Evolutionary conservation across 1,140 invertebrate genomes (phyloP).

Genomic region (Mizuhopecten yessoensis): DNA sequence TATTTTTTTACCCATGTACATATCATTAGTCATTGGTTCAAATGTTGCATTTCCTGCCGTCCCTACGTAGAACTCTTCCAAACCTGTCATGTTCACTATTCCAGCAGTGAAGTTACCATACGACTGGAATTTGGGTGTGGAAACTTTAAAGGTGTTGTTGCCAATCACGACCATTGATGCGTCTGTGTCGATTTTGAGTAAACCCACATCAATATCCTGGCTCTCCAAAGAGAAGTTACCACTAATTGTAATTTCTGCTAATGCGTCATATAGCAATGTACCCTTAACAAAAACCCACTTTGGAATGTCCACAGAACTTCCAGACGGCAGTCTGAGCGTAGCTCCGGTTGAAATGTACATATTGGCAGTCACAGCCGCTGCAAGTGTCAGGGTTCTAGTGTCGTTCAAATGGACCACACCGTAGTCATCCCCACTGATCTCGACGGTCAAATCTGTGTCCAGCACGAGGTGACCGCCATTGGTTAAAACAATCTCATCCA

Average conservation of each 20-base stretch:
- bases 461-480: constrained; percentile 69
- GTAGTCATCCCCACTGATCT: constrained; percentile 58
- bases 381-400: constrained; percentile 54
- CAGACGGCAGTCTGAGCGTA: constrained; percentile 51
- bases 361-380: constrained; percentile 58
- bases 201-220: constrained; percentile 56
- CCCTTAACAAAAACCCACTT: constrained; percentile 62
- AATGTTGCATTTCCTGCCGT: constrained; percentile 61
- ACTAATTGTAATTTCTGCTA: constrained; percentile 54
- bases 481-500: constrained; percentile 64
- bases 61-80: constrained; percentile 65
- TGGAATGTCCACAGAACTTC: constrained; percentile 51
- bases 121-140: constrained; percentile 51
- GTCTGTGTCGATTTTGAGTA: constrained; percentile 53
- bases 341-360: constrained; percentile 61
- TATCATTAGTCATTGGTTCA: constrained; percentile 61
- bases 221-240: constrained; percentile 62
- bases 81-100: constrained; percentile 45
- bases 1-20: constrained; percentile 65
- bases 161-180: constrained; percentile 43
- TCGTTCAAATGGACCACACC: constrained; percentile 60
- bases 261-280: constrained; percentile 48
- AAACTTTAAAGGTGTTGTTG: constrained; percentile 50
- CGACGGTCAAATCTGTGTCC: constrained; percentile 60
- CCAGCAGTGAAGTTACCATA: constrained; percentile 61